Conservation (phyloP, 2,888 invertebrate genomes). For the Troides oblongomaculatus region DNA sequence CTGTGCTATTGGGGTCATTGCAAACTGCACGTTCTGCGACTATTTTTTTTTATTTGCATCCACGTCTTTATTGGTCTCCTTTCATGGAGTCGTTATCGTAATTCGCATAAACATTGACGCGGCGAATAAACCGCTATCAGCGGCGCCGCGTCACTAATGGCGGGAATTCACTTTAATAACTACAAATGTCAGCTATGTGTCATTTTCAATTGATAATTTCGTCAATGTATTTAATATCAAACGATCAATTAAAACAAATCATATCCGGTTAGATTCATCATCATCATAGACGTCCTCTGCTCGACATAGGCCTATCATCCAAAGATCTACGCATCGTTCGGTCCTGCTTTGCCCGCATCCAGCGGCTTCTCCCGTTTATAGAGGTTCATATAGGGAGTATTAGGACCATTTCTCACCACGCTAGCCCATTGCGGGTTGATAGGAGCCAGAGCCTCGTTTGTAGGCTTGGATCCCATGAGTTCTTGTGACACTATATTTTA, state of each 20-base stretch:
- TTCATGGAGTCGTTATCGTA: conserved; percentile 26
- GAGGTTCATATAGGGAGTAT: no score
- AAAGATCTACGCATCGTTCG: no score
- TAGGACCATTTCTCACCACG: no score
- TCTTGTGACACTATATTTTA: no score
- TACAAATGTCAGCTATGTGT: background rate
- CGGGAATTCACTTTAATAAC: conserved; percentile 11
- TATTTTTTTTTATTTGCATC: conserved; percentile 1
- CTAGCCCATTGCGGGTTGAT: no score
- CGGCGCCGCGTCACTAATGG: conserved; percentile 15
- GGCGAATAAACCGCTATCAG: conserved; percentile 10
- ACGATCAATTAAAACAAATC: background rate
- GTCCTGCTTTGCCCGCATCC: no score
- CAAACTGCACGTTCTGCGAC: conserved; percentile 12
- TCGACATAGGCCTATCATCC: no score
- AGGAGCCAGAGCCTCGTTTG: no score
- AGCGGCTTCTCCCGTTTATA: no score
- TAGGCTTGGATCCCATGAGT: no score
- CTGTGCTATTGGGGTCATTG: conserved; percentile 25
- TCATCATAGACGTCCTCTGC: no score
- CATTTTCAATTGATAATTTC: background rate
- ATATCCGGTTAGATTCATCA: background rate
- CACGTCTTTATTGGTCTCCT: conserved; percentile 13
- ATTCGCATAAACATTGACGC: conserved; percentile 22
- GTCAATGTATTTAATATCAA: background rate